Conservation (phyloP, 2,797 vertebrate genomes). For the Falco biarmicus region DNA sequence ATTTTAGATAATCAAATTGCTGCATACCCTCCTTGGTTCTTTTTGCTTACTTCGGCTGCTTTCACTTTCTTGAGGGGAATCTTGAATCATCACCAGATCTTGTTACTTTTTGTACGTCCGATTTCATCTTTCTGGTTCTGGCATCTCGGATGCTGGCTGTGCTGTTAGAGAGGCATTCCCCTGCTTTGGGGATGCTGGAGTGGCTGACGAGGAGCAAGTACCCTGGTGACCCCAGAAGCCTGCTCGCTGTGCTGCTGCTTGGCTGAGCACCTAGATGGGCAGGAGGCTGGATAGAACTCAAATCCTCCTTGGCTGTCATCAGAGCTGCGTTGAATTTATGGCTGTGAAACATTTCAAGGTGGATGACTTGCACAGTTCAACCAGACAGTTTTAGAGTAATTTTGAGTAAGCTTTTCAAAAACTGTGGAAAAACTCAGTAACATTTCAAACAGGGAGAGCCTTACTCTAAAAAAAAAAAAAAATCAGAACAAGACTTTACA, state of each 20-base stretch:
- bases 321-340: background rate
- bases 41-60: background rate
- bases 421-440: background rate
- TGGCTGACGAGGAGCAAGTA: background rate
- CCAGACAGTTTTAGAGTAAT: background rate
- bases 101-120: fast-evolving
- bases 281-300: background rate
- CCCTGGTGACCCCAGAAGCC: background rate
- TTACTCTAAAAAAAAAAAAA: background rate
- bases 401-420: background rate
- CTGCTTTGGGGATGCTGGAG: background rate
- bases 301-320: background rate
- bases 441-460: background rate
- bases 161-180: background rate
- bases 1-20: background rate
- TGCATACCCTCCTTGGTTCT: background rate
- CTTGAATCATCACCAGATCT: background rate
- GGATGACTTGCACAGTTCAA: background rate
- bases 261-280: background rate
- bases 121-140: background rate
- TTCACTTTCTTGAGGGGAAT: background rate
- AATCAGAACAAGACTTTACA: background rate
- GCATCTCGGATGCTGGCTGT: background rate
- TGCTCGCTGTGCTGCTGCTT: fast-evolving
- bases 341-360: background rate